phyloP scores from a whole-genome alignment of 2,113 vertebrate genomes.

The Delphinapterus leucas region DNA sequence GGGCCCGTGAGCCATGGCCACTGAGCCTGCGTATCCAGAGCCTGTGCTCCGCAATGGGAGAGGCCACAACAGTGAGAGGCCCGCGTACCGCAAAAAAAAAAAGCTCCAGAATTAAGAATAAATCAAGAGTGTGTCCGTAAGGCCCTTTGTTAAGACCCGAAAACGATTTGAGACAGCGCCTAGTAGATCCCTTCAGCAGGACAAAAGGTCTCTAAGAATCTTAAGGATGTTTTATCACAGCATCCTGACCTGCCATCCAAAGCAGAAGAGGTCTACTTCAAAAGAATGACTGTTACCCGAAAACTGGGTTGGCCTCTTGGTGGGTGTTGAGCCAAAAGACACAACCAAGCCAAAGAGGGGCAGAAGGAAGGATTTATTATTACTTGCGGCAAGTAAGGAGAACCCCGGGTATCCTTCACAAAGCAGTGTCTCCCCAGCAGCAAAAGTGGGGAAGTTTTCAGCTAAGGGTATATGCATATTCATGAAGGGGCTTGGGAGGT shows the following conservation, averaged over 20 bases:
- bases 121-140: background rate
- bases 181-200: too few species aligned
- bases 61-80: too few species aligned
- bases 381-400: background rate
- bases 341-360: background rate
- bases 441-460: background rate
- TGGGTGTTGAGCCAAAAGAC: background rate
- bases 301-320: background rate
- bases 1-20: too few species aligned
- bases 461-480: background rate
- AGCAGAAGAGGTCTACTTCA: background rate
- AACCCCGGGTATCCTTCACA: background rate
- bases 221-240: background rate
- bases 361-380: background rate
- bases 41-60: too few species aligned
- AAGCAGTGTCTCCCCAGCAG: background rate
- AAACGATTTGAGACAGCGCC: background rate
- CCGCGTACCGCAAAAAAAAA: background rate
- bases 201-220: background rate
- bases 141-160: background rate
- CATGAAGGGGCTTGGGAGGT: background rate
- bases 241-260: background rate
- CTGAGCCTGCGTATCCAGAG: too few species aligned
- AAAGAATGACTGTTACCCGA: background rate
- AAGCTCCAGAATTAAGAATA: background rate